phyloP scores from a whole-genome alignment of 37 sponge, comb jelly and placozoan genomes.

The Amphimedon queenslandica region DNA sequence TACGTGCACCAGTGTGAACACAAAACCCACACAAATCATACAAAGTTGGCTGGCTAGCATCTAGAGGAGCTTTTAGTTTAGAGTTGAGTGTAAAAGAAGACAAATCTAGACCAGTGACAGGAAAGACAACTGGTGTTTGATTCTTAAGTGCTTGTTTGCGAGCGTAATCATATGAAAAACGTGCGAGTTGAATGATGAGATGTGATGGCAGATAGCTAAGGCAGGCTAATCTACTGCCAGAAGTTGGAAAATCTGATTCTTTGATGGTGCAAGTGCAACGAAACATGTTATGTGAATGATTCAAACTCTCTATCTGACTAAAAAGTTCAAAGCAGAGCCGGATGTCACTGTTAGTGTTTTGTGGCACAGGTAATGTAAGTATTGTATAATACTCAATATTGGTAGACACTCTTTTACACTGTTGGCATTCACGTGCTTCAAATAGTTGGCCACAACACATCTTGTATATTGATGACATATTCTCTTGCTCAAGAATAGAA shows the following conservation, averaged over 20 bases:
- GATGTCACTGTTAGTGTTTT: neutral
- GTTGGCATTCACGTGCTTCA: constrained; percentile 63
- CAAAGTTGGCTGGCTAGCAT: neutral
- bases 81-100: constrained; percentile 21
- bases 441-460: constrained; percentile 53
- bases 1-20: constrained; percentile 55
- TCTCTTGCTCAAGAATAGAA: constrained; percentile 7
- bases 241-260: neutral
- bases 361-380: constrained; percentile 44
- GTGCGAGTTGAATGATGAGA: constrained; percentile 49
- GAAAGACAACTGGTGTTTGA: constrained; percentile 23
- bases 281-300: constrained; percentile 27
- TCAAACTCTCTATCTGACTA: constrained; percentile 18
- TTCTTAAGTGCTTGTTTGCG: constrained; percentile 28
- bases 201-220: constrained; percentile 32
- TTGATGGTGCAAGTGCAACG: constrained; percentile 22
- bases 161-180: constrained; percentile 52
- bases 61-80: neutral
- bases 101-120: constrained; percentile 19
- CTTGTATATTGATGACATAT: constrained; percentile 35
- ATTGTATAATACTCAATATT: constrained; percentile 56
- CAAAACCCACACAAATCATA: constrained; percentile 53
- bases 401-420: constrained; percentile 39
- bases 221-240: constrained; percentile 41
- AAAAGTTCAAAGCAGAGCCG: constrained; percentile 29